Conservation (phyloP, 2,797 vertebrate species). For the Gila robusta region DNA sequence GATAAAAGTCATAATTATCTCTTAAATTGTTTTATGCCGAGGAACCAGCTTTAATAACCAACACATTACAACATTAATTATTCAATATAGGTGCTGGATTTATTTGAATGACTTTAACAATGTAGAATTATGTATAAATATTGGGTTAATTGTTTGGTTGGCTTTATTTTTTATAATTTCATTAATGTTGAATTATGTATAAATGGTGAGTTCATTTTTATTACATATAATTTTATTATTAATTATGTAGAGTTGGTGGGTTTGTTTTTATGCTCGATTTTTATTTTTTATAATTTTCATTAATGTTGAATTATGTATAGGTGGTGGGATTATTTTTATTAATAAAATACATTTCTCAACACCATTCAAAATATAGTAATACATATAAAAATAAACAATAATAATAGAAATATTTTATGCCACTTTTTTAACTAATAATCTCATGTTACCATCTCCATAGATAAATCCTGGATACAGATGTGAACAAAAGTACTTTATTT, state of each 20-base stretch:
- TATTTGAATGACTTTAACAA: neutral
- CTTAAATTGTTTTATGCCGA: too few species aligned
- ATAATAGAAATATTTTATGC: neutral
- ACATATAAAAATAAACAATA: neutral
- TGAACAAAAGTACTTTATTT: neutral
- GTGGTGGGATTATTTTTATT: too few species aligned
- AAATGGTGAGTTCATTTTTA: too few species aligned
- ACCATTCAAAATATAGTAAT: neutral
- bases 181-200: neutral
- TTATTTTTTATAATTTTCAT: too few species aligned
- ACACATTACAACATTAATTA: neutral
- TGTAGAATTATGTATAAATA: neutral
- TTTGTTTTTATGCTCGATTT: too few species aligned
- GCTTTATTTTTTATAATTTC: neutral
- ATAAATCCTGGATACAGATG: neutral
- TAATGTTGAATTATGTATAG: neutral
- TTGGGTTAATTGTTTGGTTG: neutral
- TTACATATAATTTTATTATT: too few species aligned
- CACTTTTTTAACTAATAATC: neutral
- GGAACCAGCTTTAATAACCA: neutral
- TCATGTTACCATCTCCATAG: neutral
- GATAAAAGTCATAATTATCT: too few species aligned
- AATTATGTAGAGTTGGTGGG: too few species aligned
- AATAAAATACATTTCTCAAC: neutral
- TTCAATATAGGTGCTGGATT: neutral